Percentiles rank a stretch among this genome's conserved stretches.
phyloP scores from a whole-genome alignment of 2,888 invertebrate genomes.

The Drosophila yooni region DNA sequence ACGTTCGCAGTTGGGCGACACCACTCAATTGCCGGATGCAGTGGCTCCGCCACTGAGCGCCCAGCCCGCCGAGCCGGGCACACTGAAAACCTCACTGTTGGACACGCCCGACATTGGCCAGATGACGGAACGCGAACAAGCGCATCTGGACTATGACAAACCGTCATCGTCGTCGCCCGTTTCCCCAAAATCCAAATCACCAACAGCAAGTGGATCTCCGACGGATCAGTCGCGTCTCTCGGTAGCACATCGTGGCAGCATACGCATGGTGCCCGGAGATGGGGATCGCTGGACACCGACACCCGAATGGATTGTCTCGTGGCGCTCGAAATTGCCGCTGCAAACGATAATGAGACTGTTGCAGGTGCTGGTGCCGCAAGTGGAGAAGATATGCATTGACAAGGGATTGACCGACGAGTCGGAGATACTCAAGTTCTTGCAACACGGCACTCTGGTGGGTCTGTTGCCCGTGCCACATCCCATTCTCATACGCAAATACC shows the following conservation, averaged over 20 bases:
- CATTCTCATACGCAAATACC: conserved; percentile 99
- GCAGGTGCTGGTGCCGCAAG: conserved; percentile 99
- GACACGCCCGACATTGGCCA: conserved; percentile 95
- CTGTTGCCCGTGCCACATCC: conserved; percentile 99
- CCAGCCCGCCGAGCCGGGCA: conserved; percentile 95
- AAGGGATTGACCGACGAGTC: conserved; percentile 99
- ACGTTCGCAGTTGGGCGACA: conserved; percentile 60
- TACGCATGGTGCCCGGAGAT: conserved; percentile 86
- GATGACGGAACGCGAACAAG: conserved; percentile 98
- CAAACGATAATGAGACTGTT: conserved; percentile 99
- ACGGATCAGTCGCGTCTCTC: conserved; percentile 75
- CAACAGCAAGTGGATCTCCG: conserved; percentile 47
- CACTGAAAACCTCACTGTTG: conserved; percentile 94
- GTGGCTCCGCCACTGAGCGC: conserved; percentile 90
- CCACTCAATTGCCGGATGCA: conserved; percentile 86
- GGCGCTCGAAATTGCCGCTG: conserved; percentile 98
- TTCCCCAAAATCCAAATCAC: conserved; percentile 48
- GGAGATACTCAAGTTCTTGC: conserved; percentile 99
- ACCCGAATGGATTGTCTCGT: conserved; percentile 96
- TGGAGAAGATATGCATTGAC: conserved; percentile 99
- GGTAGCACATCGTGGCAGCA: conserved; percentile 87
- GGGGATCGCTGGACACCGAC: conserved; percentile 92
- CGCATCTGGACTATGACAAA: conserved; percentile 87
- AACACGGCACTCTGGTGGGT: conserved; percentile 99
- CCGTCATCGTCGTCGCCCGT: conserved; percentile 51